Base-by-base conservation (phyloP, 2,888 invertebrate genomes). In the Caenorhabditis plicata region DNA sequence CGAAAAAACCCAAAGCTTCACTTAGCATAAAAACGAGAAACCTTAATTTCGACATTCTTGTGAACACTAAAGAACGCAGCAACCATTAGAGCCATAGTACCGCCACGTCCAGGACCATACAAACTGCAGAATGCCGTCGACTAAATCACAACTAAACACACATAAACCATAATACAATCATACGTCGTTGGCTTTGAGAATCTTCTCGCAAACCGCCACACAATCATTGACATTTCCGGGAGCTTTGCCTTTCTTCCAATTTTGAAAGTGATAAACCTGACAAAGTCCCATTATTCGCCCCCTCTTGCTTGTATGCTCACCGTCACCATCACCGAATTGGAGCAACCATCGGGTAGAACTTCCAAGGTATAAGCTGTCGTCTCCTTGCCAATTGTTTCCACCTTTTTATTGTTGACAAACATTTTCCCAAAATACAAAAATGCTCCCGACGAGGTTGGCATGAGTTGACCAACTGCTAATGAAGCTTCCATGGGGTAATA, bases 321-420 rank as follows among this genome's bases (percentile, higher is more conserved):
- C 8, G 39, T 33, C 4, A 42, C 44, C 5, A 51, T 25, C 7
- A 40, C n/a, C 13, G 55, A 55, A 32, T 64, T 64, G n/a, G 55
- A 55, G 39, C 58, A 60, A n/a, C 64, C 64, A 15, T 55, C 58
- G 0, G 58, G 64, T 11, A 64, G 52, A 19, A 60, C 35, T 25
- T 64, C 64, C 15, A 64, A n/a, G 1, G 33, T 41, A 31, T 51
- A 58, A 13, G 39, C 20, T 7, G 45, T 51, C 27, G 32, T 36
- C 5, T 27, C 47, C 5, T 33, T 35, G 22, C 11, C 29, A 13
- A 20, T 13, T 4, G 44, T 19, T n/a, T 49, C 46, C n/a, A 55
- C 48, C 25, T 58, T 58, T 19, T 50, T 53, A 29, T 54, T 58
- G 32, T 64, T 58, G 35, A 64, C n/a, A 32, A 64, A 64, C 58